Percentiles rank a stretch among this genome's conserved stretches.
phyloP scores from a whole-genome alignment of 2,797 vertebrate genomes.

The Anguilla pacifica region DNA sequence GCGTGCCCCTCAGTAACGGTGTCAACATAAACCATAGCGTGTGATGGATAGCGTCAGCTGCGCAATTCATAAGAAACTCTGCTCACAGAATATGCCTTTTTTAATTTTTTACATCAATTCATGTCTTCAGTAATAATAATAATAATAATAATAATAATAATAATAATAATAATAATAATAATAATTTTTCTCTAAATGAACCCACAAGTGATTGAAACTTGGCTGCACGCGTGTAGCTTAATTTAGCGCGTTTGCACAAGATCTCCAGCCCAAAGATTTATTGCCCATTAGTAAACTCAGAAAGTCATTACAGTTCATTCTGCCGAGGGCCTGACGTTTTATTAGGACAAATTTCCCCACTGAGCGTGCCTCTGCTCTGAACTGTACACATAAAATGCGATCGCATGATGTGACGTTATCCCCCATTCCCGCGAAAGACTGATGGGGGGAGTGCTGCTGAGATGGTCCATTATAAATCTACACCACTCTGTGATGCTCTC shows the following conservation, averaged over 20 bases:
- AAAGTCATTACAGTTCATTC: constrained; percentile 86
- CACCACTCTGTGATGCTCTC: constrained; percentile 20
- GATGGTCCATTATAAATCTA: constrained; percentile 55
- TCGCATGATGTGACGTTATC: constrained; percentile 57
- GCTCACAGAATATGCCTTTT: background rate
- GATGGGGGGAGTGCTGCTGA: constrained; percentile 49
- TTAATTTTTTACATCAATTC: background rate
- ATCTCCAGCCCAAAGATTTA: constrained; percentile 81
- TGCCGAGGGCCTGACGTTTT: constrained; percentile 82
- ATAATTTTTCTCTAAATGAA: constrained; percentile 44
- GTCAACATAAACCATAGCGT: background rate
- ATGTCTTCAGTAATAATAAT: background rate
- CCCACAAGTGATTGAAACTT: background rate
- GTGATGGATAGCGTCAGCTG: background rate
- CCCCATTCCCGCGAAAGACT: constrained; percentile 34
- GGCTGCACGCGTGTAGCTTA: constrained; percentile 55
- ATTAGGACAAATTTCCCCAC: constrained; percentile 81
- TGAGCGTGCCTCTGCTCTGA: constrained; percentile 65
- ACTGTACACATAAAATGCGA: constrained; percentile 50
- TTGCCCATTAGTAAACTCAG: constrained; percentile 84
- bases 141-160: background rate
- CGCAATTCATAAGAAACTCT: background rate
- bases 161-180: background rate
- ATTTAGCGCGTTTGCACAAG: constrained; percentile 51
- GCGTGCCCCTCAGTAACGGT: background rate